Percentiles rank a stretch among this genome's conserved stretches.
Evolutionary conservation across 2,797 vertebrate genomes (phyloP).

Genomic region (Enteromius radiatus): DNA sequence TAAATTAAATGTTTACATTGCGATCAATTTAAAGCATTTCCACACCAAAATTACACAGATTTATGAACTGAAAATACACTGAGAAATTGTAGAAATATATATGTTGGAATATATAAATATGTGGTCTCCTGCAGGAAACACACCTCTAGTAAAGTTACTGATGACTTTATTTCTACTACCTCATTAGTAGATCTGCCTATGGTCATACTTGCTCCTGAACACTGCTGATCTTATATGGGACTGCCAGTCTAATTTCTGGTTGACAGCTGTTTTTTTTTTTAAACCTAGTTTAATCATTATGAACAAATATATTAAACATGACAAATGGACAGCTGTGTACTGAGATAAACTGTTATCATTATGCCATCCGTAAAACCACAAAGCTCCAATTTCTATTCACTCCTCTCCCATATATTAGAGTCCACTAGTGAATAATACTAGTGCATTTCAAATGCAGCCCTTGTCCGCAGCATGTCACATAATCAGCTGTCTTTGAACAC

Average conservation of each 20-base stretch:
- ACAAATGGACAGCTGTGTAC: neutral
- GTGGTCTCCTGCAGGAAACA: neutral
- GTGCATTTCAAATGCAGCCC: neutral
- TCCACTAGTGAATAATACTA: neutral
- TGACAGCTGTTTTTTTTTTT: constrained; percentile 16
- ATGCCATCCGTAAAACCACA: neutral
- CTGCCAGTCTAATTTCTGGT: neutral
- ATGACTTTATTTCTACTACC: neutral
- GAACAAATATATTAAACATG: constrained; percentile 14
- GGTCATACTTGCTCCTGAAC: too few species aligned
- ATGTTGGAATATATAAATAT: neutral
- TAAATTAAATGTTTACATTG: neutral
- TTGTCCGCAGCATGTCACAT: neutral
- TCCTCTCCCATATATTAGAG: neutral
- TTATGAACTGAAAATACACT: neutral
- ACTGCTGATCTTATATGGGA: neutral
- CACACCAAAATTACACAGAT: neutral
- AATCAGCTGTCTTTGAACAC: constrained; percentile 37
- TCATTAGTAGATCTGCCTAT: neutral
- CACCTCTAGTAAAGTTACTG: neutral
- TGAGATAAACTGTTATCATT: neutral
- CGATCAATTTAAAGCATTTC: neutral
- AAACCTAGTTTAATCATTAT: neutral
- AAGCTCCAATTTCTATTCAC: neutral
- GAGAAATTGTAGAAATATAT: too few species aligned